Percentiles rank a stretch among this genome's conserved stretches.
phyloP scores from a whole-genome alignment of 1,140 invertebrate species.

The Thaumetopoea pityocampa region DNA sequence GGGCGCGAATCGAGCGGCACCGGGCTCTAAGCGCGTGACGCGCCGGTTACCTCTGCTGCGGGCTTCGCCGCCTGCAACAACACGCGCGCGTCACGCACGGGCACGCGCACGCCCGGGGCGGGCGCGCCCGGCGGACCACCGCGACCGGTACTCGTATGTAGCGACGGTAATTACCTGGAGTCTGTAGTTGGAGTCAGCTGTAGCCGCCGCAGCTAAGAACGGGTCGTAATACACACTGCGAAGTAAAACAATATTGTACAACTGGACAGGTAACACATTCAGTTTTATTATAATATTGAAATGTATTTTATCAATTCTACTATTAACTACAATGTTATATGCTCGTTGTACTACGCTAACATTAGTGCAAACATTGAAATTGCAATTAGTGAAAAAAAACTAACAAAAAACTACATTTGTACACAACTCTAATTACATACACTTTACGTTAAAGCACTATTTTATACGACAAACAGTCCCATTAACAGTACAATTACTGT shows the following conservation, averaged over 20 bases:
- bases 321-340: slow-evolving; percentile 1
- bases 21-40: slow-evolving; percentile 41
- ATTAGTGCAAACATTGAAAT: slow-evolving; percentile 1
- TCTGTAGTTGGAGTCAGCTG: slow-evolving; percentile 91
- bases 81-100: slow-evolving; percentile 64
- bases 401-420: slow-evolving; percentile 1
- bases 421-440: too few relatives aligned
- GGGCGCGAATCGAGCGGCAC: slow-evolving; percentile 49
- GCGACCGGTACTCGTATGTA: too few relatives aligned
- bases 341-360: slow-evolving; percentile 3
- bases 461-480: slow-evolving; percentile 1
- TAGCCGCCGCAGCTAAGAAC: slow-evolving; percentile 91
- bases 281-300: too few relatives aligned
- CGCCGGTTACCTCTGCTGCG: slow-evolving; percentile 80
- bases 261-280: too few relatives aligned
- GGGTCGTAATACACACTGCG: slow-evolving; percentile 96
- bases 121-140: too few relatives aligned
- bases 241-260: slow-evolving; percentile 9
- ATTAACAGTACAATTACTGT: slow-evolving; percentile 6
- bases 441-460: too few relatives aligned
- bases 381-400: slow-evolving; percentile 11
- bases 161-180: slow-evolving; percentile 91
- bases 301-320: too few relatives aligned
- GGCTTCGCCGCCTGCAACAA: slow-evolving; percentile 82
- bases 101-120: slow-evolving; percentile 3